These are phyloP conservation scores for Threskiornis aethiopicus DNA, from an alignment of 2,797 vertebrate genomes.

Conservation along the genomic window DNA sequence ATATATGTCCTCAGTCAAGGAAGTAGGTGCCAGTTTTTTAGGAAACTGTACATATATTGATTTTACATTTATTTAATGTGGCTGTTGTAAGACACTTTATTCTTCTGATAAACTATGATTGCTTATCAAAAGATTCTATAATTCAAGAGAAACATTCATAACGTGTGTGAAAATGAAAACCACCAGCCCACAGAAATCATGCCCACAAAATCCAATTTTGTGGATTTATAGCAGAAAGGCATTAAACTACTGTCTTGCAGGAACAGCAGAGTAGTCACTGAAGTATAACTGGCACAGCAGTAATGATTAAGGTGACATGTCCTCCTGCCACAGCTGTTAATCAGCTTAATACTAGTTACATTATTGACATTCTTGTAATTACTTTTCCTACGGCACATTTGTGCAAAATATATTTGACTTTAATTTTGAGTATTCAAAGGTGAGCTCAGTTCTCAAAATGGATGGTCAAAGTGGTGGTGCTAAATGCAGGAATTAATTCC, in stretches of 20 bases:
- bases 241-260: conserved; percentile 76
- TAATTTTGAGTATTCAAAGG: conserved; percentile 72
- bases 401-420: conserved; percentile 76
- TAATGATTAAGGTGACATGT: conserved; percentile 77
- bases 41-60: conserved; percentile 83
- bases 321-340: conserved; percentile 78
- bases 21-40: conserved; percentile 79
- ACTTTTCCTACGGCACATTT: conserved; percentile 77
- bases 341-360: conserved; percentile 79
- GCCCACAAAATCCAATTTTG: conserved; percentile 83
- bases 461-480: conserved; percentile 9
- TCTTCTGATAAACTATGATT: conserved; percentile 82
- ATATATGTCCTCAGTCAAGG: conserved; percentile 69
- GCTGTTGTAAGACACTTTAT: conserved; percentile 80
- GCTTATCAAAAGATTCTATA: conserved; percentile 84
- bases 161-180: conserved; percentile 79
- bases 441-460: conserved; percentile 38
- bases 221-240: conserved; percentile 81
- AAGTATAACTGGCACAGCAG: conserved; percentile 74
- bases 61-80: conserved; percentile 83
- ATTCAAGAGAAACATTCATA: conserved; percentile 82
- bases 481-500: not conserved
- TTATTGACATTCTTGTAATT: conserved; percentile 82
- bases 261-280: conserved; percentile 72
- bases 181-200: conserved; percentile 78